Evolutionary conservation across 2,888 invertebrate species (phyloP), one percentile per base, ranked within the genome.

Genomic region (Ornithoptera alexandrae): DNA sequence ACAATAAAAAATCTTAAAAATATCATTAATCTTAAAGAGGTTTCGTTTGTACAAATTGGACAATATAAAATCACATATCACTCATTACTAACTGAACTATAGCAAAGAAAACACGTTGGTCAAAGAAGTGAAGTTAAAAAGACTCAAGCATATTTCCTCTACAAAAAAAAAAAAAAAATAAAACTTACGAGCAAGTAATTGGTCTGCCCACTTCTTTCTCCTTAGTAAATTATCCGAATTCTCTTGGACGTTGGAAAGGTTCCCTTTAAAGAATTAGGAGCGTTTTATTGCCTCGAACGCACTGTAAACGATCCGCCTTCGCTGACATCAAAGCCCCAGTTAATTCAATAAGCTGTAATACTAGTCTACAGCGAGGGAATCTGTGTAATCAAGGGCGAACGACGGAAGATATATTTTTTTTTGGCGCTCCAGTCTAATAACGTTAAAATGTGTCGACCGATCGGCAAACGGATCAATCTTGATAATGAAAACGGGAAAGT

Each of bases 181-280:
- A 22, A n/a, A n/a, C 22, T n/a, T 53, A n/a, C 3, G 22, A 24
- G 15, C 57, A 15, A 53, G 72, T 76, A 75, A 78, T 74, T 75
- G 71, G 72, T 72, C 69, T 72, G 73, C 76, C 74, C 78, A 79
- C 83, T 81, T 78, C 79, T 62, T 57, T 62, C 57, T 57, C 82
- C 83, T 86, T 84, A 83, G 79, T 81, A 81, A 84, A 81, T 81
- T 82, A 84, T 82, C 80, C 79, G 85, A 87, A 87, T 88, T 85
- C 81, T 80, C 79, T 80, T 78, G 79, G 68, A 77, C 81, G 36
- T 76, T 82, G 81, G 83, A 81, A 83, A 81, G 83, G 76, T 78
- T 81, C 78, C 83, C 84, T 85, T 87, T 82, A 84, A 82, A 84
- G 82, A 86, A 88, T 88, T 87, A 86, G 60, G 53, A 60, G 39